Base-by-base conservation (phyloP, 92 coral and sea anemone genomes). In the Palythoa caribaeorum region DNA sequence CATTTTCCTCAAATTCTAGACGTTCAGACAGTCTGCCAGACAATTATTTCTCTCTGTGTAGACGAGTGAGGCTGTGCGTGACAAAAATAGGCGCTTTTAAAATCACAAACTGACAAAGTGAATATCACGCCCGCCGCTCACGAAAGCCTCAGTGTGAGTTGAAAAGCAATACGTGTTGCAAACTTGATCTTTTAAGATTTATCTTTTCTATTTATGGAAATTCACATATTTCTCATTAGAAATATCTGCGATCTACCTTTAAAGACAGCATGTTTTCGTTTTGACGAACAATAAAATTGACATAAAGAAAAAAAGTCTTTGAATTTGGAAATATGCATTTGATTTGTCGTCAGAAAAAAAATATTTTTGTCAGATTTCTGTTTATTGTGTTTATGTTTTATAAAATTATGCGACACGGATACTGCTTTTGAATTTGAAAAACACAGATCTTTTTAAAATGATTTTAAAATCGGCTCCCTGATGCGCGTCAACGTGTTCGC, bases 21-120 rank as follows among this genome's bases (percentile, higher is more conserved):
- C 86, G 62, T 81, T 81, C 86, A 81, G 86, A 81, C 86, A 40
- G 86, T 81, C 86, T 81, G 35, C 86, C 86, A 81, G 86, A 81
- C 86, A 81, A 81, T 81, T 65, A 80, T 80, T 77, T 81, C 44
- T 65, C 57, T 65, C 39, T 40, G 75, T 71, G 37, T 76, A 66
- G 76, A 66, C 86, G 73, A 51, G 14, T 47, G 44, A 35, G 35
- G 47, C 59, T 69, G 76, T 71, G 71, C 86, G 86, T 81, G 86
- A 81, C 74, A 44, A 66, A 81, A 81, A 81, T 69, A 68, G 36
- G 59, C 55, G 71, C 71, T 39, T 66, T 81, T 66, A 20, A 28
- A 51, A 52, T 28, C 86, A 68, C 44, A 52, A 36, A 65, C 17
- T 44, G 60, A 68, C 44, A 52, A 36, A 65, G 21, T 44, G 60